phyloP scores from a whole-genome alignment of 2,888 invertebrate species.

The Apotomis betuletana region DNA sequence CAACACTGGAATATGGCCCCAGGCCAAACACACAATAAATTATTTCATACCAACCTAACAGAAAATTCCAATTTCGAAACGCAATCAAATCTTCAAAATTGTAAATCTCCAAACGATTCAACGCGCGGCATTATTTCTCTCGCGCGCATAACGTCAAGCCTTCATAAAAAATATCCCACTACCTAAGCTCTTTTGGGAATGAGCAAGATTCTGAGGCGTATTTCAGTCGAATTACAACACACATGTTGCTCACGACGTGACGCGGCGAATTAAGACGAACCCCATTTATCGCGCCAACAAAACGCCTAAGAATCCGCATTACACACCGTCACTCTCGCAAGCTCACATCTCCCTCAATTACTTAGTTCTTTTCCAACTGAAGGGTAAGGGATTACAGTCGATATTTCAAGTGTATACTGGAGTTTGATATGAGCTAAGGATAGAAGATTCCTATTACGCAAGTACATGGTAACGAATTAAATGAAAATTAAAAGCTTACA shows the following conservation, averaged over 20 bases:
- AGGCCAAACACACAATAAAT: background rate
- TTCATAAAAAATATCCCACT: too few species aligned
- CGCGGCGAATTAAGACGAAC: constrained; percentile 14
- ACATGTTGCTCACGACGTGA: constrained; percentile 10
- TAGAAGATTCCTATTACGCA: background rate
- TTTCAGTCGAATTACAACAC: constrained; percentile 19
- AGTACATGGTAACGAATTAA: background rate
- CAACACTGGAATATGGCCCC: too few species aligned
- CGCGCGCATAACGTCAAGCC: background rate
- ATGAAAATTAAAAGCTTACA: constrained; percentile 8
- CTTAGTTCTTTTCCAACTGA: background rate
- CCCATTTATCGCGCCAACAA: constrained; percentile 7
- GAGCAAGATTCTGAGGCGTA: constrained; percentile 15
- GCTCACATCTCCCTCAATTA: background rate
- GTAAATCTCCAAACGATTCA: constrained; percentile 32
- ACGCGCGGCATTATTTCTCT: constrained; percentile 13
- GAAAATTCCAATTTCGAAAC: constrained; percentile 14
- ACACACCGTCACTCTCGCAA: background rate
- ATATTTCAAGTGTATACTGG: background rate
- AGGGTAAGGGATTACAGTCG: background rate
- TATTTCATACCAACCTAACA: background rate
- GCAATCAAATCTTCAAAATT: constrained; percentile 26
- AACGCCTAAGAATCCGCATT: constrained; percentile 5
- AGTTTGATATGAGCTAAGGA: background rate
- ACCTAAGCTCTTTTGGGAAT: background rate